phyloP scores from a whole-genome alignment of 2,888 invertebrate genomes.

The Incurvaria masculella region DNA sequence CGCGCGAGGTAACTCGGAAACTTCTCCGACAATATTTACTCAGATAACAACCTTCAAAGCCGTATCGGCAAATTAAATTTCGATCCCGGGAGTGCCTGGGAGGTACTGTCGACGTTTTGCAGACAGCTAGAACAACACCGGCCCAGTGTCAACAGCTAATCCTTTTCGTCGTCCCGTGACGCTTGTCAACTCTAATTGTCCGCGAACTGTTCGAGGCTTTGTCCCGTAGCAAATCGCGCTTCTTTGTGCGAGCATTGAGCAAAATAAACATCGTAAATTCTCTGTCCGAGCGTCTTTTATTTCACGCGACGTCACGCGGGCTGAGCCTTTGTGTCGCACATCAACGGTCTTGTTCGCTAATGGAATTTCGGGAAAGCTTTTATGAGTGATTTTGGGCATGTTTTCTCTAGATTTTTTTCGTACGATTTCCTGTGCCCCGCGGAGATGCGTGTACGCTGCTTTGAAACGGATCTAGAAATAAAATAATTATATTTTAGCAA shows the following conservation, averaged over 20 bases:
- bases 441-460: no score
- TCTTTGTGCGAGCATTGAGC: not conserved
- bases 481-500: no score
- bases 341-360: not conserved
- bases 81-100: not conserved
- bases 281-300: not conserved
- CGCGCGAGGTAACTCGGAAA: not conserved
- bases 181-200: not conserved
- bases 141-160: not conserved
- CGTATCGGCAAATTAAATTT: not conserved
- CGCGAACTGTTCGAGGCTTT: not conserved
- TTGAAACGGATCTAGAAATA: no score
- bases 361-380: not conserved
- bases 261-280: not conserved
- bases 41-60: not conserved
- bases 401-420: not conserved
- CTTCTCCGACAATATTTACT: not conserved
- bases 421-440: not conserved
- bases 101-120: not conserved
- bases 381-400: not conserved
- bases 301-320: not conserved
- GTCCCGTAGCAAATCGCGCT: not conserved
- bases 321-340: no score
- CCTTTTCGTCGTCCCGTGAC: not conserved
- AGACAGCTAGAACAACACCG: not conserved